These are phyloP conservation scores for Deilephila elpenor DNA, from an alignment of 2,888 invertebrate species.

Conservation along the genomic window DNA sequence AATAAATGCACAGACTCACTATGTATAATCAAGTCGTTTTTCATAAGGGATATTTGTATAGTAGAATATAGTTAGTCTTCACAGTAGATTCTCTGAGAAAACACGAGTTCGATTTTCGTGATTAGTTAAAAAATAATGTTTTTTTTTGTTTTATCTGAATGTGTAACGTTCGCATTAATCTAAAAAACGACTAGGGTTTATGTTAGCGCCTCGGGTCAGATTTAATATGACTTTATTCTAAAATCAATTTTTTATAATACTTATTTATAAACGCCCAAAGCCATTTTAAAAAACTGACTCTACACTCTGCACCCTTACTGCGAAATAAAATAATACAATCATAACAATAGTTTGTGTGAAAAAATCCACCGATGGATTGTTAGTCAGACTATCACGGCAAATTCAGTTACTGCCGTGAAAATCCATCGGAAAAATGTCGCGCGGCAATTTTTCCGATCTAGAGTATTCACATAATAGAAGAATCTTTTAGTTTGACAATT, in stretches of 20 bases:
- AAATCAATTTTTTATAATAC: neutral
- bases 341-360: neutral
- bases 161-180: too few relatives aligned
- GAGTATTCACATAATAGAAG: constrained; percentile 4
- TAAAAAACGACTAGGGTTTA: neutral
- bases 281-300: neutral
- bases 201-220: neutral
- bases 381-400: constrained; percentile 36
- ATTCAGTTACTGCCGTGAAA: constrained; percentile 33
- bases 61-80: too few relatives aligned
- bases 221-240: neutral
- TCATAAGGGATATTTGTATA: too few relatives aligned
- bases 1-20: too few relatives aligned
- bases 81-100: too few relatives aligned
- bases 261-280: neutral
- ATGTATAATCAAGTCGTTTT: too few relatives aligned
- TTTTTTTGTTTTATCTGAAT: too few relatives aligned
- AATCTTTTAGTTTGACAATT: constrained; percentile 19
- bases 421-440: constrained; percentile 28
- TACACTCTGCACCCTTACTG: neutral
- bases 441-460: constrained; percentile 20
- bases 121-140: too few relatives aligned
- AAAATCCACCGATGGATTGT: constrained; percentile 27
- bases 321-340: constrained; percentile 15
- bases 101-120: too few relatives aligned